phyloP scores from a whole-genome alignment of 1,140 invertebrate species.

The Formica exsecta region DNA sequence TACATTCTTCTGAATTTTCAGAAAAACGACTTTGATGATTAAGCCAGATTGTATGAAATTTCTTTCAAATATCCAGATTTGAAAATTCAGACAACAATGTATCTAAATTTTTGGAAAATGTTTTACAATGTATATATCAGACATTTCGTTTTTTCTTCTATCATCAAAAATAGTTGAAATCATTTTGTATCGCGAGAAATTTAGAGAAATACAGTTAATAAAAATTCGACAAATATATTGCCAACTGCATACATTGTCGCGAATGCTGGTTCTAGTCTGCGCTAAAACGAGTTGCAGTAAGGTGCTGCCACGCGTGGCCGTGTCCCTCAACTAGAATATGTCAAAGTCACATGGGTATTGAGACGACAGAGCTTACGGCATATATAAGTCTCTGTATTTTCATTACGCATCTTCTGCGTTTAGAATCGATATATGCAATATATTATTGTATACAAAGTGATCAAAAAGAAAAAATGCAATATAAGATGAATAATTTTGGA shows the following conservation, averaged over 20 bases:
- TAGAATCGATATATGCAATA: constrained; percentile 15
- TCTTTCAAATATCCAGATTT: too few relatives aligned
- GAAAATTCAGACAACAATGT: too few relatives aligned
- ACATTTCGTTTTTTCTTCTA: neutral
- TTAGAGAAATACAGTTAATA: neutral
- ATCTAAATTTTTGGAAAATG: too few relatives aligned
- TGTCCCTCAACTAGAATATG: constrained; percentile 24
- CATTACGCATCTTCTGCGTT: neutral
- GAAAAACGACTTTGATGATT: too few relatives aligned
- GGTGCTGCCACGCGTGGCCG: constrained; percentile 37
- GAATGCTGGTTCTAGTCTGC: constrained; percentile 21
- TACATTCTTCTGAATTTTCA: too few relatives aligned
- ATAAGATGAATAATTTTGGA: neutral
- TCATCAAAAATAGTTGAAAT: neutral
- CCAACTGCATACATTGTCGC: neutral
- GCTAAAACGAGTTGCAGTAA: constrained; percentile 22
- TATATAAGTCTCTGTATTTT: neutral
- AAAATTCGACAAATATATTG: neutral
- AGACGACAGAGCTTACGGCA: neutral
- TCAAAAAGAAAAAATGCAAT: neutral
- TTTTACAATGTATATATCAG: neutral
- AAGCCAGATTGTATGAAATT: too few relatives aligned
- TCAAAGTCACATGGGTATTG: constrained; percentile 33
- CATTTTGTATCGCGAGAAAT: neutral
- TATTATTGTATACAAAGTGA: neutral